phyloP scores from a whole-genome alignment of 2,888 invertebrate genomes.

The Troides aeacus region DNA sequence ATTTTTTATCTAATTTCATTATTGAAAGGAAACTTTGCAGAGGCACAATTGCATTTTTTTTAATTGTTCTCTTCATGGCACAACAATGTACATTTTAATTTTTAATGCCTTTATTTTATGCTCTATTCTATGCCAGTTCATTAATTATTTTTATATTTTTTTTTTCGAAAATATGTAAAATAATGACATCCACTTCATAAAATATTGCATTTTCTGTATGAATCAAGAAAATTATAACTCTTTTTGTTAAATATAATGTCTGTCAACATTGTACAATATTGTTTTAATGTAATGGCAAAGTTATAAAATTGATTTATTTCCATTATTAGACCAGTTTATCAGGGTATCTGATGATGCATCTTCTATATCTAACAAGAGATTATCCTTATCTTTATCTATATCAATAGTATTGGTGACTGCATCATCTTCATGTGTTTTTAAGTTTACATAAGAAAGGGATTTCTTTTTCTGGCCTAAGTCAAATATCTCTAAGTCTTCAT shows the following conservation, averaged over 20 bases:
- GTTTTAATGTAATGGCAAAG: conserved; percentile 9
- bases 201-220: conserved; percentile 1
- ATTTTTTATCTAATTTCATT: neutral
- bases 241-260: conserved; percentile 5
- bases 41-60: neutral
- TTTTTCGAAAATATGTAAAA: neutral
- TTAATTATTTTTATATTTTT: neutral
- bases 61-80: neutral
- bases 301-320: conserved; percentile 71
- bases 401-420: conserved; percentile 52
- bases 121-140: neutral
- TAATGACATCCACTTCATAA: neutral
- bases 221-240: neutral
- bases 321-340: conserved; percentile 67
- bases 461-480: conserved; percentile 72
- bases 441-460: conserved; percentile 68
- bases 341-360: conserved; percentile 60
- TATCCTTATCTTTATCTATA: conserved; percentile 48
- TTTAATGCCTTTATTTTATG: neutral
- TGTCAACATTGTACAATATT: conserved; percentile 7
- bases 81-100: neutral
- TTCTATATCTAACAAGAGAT: conserved; percentile 69
- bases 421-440: conserved; percentile 67
- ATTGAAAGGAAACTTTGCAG: conserved; percentile 4
- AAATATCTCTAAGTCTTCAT: conserved; percentile 75